Conservation (phyloP, 2,113 vertebrate genomes). For the Oryzias celebensis region DNA sequence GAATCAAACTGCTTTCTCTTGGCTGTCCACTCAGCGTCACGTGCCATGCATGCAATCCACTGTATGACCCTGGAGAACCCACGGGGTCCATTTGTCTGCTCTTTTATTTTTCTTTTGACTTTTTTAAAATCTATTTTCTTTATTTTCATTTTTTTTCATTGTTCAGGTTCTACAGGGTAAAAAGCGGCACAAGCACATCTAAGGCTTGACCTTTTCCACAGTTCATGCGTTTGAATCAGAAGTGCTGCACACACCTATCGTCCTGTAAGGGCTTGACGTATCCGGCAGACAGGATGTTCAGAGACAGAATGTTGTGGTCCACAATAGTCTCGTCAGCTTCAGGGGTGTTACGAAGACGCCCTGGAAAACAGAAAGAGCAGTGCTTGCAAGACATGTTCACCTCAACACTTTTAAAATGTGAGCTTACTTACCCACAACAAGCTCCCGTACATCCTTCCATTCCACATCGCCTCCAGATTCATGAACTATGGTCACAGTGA, state of each 20-base stretch:
- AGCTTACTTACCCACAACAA: conserved; percentile 89
- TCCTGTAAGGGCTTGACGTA: conserved; percentile 88
- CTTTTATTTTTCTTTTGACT: too few relatives aligned
- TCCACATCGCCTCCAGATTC: conserved; percentile 88
- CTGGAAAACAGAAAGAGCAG: conserved; percentile 62
- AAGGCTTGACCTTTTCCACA: background rate
- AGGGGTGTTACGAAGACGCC: conserved; percentile 91
- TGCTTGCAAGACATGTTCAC: background rate
- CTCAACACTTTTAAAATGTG: background rate
- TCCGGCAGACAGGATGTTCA: conserved; percentile 91
- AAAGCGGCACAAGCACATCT: background rate
- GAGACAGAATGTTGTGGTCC: conserved; percentile 93
- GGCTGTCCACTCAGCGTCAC: background rate
- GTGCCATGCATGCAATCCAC: conserved; percentile 52
- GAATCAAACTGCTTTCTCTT: background rate
- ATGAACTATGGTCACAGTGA: conserved; percentile 91
- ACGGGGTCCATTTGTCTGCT: too few relatives aligned
- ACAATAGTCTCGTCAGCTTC: conserved; percentile 91
- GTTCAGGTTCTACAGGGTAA: too few relatives aligned
- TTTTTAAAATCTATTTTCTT: too few relatives aligned
- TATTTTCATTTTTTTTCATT: too few relatives aligned
- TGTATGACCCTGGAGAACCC: too few relatives aligned
- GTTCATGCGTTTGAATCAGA: background rate
- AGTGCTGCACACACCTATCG: conserved; percentile 83
- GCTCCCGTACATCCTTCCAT: conserved; percentile 94